phyloP scores from a whole-genome alignment of 2,888 invertebrate species.

The Calameuta filiformis region DNA sequence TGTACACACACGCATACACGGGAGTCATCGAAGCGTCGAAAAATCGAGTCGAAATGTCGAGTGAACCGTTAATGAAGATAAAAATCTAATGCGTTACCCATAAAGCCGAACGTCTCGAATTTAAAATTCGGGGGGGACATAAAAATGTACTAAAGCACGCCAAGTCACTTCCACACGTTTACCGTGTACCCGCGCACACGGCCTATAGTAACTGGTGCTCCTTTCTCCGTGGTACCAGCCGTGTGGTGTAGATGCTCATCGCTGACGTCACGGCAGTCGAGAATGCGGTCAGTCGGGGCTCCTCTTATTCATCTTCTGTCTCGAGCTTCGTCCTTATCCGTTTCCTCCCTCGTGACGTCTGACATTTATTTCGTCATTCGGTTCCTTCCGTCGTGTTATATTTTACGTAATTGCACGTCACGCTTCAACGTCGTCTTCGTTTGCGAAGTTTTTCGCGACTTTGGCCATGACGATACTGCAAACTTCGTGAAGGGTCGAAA shows the following conservation, averaged over 20 bases:
- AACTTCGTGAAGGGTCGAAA: too few species aligned
- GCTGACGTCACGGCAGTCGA: slow-evolving; percentile 44
- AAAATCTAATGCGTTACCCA: slow-evolving; percentile 55
- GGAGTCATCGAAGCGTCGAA: too few species aligned
- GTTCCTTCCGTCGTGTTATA: too few species aligned
- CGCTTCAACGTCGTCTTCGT: too few species aligned
- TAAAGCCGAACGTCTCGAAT: slow-evolving; percentile 48
- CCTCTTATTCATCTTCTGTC: not conserved
- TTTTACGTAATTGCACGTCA: too few species aligned
- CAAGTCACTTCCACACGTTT: slow-evolving; percentile 13
- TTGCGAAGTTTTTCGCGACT: too few species aligned
- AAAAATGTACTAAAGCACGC: slow-evolving; percentile 31
- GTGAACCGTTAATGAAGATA: slow-evolving; percentile 34
- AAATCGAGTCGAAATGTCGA: slow-evolving; percentile 3
- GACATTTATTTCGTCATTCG: too few species aligned
- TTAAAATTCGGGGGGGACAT: slow-evolving; percentile 41
- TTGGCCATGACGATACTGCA: too few species aligned
- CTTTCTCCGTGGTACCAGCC: slow-evolving; percentile 4
- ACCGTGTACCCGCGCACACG: not conserved
- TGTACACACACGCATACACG: too few species aligned
- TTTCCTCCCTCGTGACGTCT: too few species aligned
- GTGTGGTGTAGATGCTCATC: slow-evolving; percentile 9
- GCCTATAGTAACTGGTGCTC: not conserved
- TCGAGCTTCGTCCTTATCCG: too few species aligned
- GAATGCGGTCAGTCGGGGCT: slow-evolving; percentile 43